Percentiles rank a stretch among this genome's conserved stretches.
Evolutionary conservation across 2,797 vertebrate species (phyloP).

Genomic region (Lepus oiostolus): DNA sequence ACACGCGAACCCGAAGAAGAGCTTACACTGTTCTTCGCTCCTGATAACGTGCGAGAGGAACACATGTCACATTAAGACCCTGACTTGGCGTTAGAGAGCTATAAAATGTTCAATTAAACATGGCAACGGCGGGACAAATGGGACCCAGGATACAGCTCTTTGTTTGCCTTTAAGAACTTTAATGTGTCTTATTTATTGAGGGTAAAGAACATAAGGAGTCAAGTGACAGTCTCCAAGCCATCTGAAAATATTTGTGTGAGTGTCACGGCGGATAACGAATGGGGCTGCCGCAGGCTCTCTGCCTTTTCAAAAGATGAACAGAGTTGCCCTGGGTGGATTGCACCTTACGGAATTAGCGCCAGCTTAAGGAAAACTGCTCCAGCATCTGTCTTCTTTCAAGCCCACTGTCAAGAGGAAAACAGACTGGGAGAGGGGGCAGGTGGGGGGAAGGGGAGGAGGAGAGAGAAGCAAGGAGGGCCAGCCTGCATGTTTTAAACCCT

Average conservation of each 20-base stretch:
- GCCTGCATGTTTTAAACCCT: conserved; percentile 88
- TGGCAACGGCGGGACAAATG: conserved; percentile 78
- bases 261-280: conserved; percentile 84
- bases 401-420: conserved; percentile 88
- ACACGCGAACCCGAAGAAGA: conserved; percentile 68
- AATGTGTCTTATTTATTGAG: conserved; percentile 80
- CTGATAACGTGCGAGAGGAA: conserved; percentile 75
- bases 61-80: conserved; percentile 77
- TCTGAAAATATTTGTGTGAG: conserved; percentile 83
- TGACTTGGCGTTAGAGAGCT: conserved; percentile 80
- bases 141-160: conserved; percentile 70
- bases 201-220: conserved; percentile 64
- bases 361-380: conserved; percentile 89
- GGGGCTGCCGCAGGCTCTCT: conserved; percentile 77
- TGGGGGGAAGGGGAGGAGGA: not conserved
- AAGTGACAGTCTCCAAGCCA: conserved; percentile 72
- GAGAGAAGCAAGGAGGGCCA: conserved; percentile 78
- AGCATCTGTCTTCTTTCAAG: conserved; percentile 91
- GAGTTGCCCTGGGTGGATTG: conserved; percentile 86
- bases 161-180: conserved; percentile 81
- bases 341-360: conserved; percentile 87
- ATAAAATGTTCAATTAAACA: conserved; percentile 85
- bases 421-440: conserved; percentile 72
- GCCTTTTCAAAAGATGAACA: conserved; percentile 84
- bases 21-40: conserved; percentile 63